A percentile compares a stretch with the other conserved stretches of the same genome.
Evolutionary conservation across 2,797 vertebrate species (phyloP).

Genomic region (Setipinna tenuifilis): DNA sequence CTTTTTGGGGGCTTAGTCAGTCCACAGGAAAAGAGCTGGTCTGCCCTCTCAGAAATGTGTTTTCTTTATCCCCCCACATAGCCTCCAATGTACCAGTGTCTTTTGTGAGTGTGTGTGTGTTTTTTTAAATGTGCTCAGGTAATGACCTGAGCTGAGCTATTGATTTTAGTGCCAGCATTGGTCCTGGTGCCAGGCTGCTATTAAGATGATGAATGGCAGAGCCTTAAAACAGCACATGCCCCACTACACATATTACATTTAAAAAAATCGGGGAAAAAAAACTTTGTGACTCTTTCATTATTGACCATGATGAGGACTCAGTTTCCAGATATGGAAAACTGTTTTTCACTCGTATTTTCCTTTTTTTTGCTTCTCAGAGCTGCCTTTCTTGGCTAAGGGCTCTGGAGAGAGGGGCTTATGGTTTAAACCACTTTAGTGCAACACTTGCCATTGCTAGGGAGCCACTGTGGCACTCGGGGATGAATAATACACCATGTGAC

Average conservation of each 20-base stretch:
- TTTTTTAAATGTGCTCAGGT: constrained; percentile 17
- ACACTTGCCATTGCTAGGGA: constrained; percentile 24
- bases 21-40: not conserved
- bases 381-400: not conserved
- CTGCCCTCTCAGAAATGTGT: not conserved
- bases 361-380: not conserved
- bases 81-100: not conserved
- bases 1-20: not conserved
- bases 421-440: constrained; percentile 24
- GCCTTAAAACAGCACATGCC: constrained; percentile 14
- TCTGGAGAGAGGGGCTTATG: constrained; percentile 26
- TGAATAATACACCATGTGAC: constrained; percentile 19
- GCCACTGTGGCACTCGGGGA: not conserved
- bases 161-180: constrained; percentile 19
- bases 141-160: constrained; percentile 18
- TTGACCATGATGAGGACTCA: not conserved
- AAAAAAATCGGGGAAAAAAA: not conserved
- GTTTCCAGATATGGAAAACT: constrained; percentile 26
- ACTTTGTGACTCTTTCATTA: constrained; percentile 5
- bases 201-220: constrained; percentile 21
- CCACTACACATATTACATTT: not conserved
- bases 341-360: not conserved
- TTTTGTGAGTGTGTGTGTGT: not conserved
- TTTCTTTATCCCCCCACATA: not conserved
- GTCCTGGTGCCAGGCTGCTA: not conserved